Conservation (phyloP, 30 jellyfish, hydroid and myxozoan species). For the Rhopilema esculentum region DNA sequence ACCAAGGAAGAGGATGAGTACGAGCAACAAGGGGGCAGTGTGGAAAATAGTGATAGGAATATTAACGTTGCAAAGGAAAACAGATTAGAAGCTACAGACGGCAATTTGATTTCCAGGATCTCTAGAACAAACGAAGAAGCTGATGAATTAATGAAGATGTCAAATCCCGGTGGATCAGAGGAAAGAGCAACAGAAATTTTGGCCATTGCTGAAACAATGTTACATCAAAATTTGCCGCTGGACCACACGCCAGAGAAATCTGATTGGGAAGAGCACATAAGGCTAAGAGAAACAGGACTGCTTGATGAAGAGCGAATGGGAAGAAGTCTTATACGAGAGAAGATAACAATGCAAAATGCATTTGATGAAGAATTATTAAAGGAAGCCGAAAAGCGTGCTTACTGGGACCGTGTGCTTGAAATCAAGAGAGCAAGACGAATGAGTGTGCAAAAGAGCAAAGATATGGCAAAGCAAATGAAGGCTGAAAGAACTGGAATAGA, state of each 20-base stretch:
- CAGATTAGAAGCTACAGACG: not conserved
- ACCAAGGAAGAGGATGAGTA: not conserved
- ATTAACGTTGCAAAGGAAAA: not conserved
- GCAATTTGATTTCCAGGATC: not conserved
- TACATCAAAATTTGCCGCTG: constrained; percentile 28
- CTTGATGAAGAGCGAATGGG: constrained; percentile 49
- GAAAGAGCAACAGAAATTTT: constrained; percentile 17
- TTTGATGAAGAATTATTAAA: constrained; percentile 45
- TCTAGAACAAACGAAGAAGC: not conserved
- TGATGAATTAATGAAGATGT: not conserved
- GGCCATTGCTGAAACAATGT: constrained; percentile 61
- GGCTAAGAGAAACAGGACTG: constrained; percentile 55
- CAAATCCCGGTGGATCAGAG: not conserved
- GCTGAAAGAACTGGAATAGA: not conserved
- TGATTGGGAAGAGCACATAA: constrained; percentile 50
- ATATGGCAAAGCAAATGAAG: not conserved
- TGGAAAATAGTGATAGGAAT: not conserved
- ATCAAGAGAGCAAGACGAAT: constrained; percentile 60
- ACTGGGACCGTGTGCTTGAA: constrained; percentile 58
- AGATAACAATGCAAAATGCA: constrained; percentile 65
- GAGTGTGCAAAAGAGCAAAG: constrained; percentile 36
- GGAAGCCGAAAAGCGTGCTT: constrained; percentile 51
- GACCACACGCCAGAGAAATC: constrained; percentile 64
- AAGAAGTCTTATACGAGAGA: constrained; percentile 41
- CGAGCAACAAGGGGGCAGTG: not conserved